These are phyloP conservation scores for Lipophrys pholis DNA, from an alignment of 2,113 vertebrate genomes.

Conservation along the genomic window DNA sequence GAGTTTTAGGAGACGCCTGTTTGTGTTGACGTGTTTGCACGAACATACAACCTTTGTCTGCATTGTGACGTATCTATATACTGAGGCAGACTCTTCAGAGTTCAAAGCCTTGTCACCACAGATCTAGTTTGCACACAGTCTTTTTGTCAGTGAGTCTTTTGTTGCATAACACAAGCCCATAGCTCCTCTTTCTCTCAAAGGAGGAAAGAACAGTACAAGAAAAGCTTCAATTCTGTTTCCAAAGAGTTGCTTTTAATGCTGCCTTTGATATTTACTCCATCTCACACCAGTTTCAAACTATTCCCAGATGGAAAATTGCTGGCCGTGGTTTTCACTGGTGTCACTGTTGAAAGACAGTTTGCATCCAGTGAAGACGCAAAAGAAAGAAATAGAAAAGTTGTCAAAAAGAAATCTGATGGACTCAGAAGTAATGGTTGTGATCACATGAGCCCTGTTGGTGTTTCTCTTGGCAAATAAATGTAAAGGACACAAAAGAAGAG, in stretches of 20 bases:
- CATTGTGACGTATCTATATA: slow-evolving; percentile 36
- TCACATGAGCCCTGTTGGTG: not conserved
- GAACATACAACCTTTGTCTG: slow-evolving; percentile 41
- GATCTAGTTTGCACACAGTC: slow-evolving; percentile 38
- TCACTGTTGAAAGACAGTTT: slow-evolving; percentile 14
- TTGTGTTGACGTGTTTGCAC: slow-evolving; percentile 32
- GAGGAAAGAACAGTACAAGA: slow-evolving; percentile 39
- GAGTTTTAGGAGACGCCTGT: slow-evolving; percentile 42
- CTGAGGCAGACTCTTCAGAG: slow-evolving; percentile 44
- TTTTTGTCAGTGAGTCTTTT: slow-evolving; percentile 50
- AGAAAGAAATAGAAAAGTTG: not conserved
- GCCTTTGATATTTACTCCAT: slow-evolving; percentile 32
- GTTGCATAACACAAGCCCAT: slow-evolving; percentile 44
- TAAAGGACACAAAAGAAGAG: slow-evolving; percentile 11
- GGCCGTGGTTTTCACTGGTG: slow-evolving; percentile 17
- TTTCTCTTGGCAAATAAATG: not conserved
- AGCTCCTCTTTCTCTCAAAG: slow-evolving; percentile 29
- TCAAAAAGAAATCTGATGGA: slow-evolving; percentile 2
- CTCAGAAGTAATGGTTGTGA: not conserved
- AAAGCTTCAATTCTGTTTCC: slow-evolving; percentile 21
- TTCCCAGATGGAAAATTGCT: slow-evolving; percentile 21
- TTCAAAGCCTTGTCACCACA: slow-evolving; percentile 69
- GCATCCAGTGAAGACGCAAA: not conserved
- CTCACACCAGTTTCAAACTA: slow-evolving; percentile 9
- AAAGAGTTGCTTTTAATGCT: slow-evolving; percentile 49